Evolutionary conservation across 2,113 vertebrate genomes (phyloP).

Genomic region (Physeter macrocephalus): DNA sequence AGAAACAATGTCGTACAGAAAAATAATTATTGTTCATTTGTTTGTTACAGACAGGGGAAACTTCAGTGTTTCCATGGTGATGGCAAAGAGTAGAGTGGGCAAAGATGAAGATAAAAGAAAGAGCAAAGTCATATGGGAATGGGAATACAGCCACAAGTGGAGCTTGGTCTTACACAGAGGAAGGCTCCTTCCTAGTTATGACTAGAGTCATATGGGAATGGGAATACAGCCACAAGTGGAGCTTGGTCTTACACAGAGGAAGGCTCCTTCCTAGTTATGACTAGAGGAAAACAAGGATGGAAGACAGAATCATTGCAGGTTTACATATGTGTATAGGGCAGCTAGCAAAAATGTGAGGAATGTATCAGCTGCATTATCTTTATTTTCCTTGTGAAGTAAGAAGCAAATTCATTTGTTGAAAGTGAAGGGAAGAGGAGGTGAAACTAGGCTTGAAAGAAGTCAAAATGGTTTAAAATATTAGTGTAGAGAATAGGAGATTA

Average conservation of each 20-base stretch:
- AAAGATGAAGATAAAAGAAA: not conserved
- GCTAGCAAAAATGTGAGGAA: not conserved
- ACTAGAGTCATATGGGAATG: no score
- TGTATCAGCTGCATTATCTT: no score
- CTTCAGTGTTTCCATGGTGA: not conserved
- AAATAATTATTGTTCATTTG: not conserved
- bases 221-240: not conserved
- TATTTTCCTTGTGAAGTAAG: not conserved
- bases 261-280: no score
- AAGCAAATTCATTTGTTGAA: not conserved
- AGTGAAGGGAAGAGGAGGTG: not conserved
- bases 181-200: not conserved
- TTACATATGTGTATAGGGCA: no score
- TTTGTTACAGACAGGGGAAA: not conserved
- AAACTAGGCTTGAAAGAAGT: not conserved
- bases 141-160: not conserved
- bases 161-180: not conserved
- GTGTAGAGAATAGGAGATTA: not conserved
- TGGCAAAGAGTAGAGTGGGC: not conserved
- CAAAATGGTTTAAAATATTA: not conserved
- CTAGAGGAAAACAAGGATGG: not conserved
- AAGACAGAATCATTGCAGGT: not conserved
- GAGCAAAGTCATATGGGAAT: no score
- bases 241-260: not conserved
- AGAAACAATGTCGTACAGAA: not conserved